These are phyloP conservation scores for Amblyopsis rosae DNA, from an alignment of 2,113 vertebrate genomes.

Conservation along the genomic window DNA sequence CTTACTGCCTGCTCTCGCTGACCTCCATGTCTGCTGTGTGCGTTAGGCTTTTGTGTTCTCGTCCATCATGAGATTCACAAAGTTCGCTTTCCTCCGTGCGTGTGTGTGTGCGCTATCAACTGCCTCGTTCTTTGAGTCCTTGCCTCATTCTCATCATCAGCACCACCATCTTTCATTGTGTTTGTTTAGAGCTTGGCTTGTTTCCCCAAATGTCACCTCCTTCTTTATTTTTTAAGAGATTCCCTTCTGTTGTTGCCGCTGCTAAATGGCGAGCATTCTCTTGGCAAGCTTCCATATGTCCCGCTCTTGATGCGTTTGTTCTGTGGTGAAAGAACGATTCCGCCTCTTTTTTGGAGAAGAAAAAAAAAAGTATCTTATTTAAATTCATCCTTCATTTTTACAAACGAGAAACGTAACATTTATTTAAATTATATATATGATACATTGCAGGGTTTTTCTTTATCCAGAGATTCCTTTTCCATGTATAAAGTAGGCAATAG, in stretches of 20 bases:
- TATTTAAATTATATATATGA: conserved; percentile 78
- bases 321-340: conserved; percentile 51
- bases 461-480: conserved; percentile 37
- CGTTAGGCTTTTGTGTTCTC: conserved; percentile 12
- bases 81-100: conserved; percentile 62
- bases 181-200: conserved; percentile 64
- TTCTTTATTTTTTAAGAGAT: conserved; percentile 81
- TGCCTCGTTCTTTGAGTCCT: conserved; percentile 58
- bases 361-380: conserved; percentile 70
- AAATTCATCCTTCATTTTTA: conserved; percentile 72
- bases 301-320: conserved; percentile 61
- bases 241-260: conserved; percentile 76
- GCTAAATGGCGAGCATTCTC: conserved; percentile 52
- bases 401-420: conserved; percentile 64
- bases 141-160: conserved; percentile 65
- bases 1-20: conserved; percentile 29
- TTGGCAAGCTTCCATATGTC: conserved; percentile 56
- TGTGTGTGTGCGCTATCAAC: not conserved
- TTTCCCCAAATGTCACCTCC: conserved; percentile 68
- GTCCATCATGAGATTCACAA: conserved; percentile 12
- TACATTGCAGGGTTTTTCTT: conserved; percentile 64
- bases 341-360: conserved; percentile 38
- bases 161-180: conserved; percentile 1
- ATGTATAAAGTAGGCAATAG: conserved; percentile 75
- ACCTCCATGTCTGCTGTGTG: conserved; percentile 62